Evolutionary conservation across 1,140 invertebrate genomes (phyloP).

Genomic region (Akabosia matsudoensis): DNA sequence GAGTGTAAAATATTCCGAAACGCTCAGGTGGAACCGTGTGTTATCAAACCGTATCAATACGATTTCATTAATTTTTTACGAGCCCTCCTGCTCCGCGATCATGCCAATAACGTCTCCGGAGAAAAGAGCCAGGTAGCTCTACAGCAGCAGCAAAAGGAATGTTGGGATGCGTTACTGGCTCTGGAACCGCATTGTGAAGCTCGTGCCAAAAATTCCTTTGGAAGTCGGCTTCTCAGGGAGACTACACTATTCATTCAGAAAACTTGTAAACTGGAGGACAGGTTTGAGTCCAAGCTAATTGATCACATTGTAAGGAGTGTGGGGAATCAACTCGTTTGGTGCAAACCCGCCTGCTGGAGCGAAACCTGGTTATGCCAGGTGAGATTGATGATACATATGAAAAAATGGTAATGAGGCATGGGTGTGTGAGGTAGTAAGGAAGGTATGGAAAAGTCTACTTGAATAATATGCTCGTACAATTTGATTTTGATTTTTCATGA

Average conservation of each 20-base stretch:
- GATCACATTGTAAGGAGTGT: slow-evolving; percentile 35
- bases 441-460: too few species aligned
- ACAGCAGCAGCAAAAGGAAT: too few species aligned
- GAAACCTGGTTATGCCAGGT: slow-evolving; percentile 31
- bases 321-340: slow-evolving; percentile 38
- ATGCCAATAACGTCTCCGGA: background rate
- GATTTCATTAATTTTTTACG: slow-evolving; percentile 37
- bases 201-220: slow-evolving; percentile 11
- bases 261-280: slow-evolving; percentile 20
- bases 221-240: background rate
- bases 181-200: slow-evolving; percentile 29
- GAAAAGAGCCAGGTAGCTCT: background rate
- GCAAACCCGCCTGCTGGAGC: slow-evolving; percentile 31
- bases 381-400: background rate
- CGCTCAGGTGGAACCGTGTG: slow-evolving; percentile 2
- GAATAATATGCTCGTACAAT: background rate
- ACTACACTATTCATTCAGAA: slow-evolving; percentile 28
- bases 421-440: too few species aligned
- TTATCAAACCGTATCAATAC: slow-evolving; percentile 32
- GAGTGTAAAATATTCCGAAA: slow-evolving; percentile 37
- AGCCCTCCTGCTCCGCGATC: slow-evolving; percentile 14
- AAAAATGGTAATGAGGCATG: too few species aligned
- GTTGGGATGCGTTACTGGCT: slow-evolving; percentile 1
- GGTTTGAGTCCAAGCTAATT: slow-evolving; percentile 26
- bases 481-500: slow-evolving; percentile 1